These are phyloP conservation scores for Zaprionus taronus DNA, from an alignment of 1,140 invertebrate species.

Conservation along the genomic window DNA sequence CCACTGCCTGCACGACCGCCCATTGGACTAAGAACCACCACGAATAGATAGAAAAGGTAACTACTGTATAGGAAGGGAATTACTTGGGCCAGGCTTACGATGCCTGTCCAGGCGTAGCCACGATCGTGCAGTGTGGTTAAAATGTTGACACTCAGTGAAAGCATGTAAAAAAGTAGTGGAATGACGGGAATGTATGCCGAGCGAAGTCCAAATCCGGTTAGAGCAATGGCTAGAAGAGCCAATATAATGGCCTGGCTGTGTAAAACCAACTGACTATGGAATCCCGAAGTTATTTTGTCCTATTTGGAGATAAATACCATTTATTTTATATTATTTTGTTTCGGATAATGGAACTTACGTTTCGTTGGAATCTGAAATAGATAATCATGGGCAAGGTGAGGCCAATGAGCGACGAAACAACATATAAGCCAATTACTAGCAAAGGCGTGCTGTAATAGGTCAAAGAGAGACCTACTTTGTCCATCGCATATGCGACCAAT, in stretches of 20 bases:
- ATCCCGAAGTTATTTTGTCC: slow-evolving; percentile 47
- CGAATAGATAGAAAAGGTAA: slow-evolving; percentile 87
- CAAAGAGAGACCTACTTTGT: slow-evolving; percentile 85
- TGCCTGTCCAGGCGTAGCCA: slow-evolving; percentile 87
- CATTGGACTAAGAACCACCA: slow-evolving; percentile 88
- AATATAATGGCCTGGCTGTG: slow-evolving; percentile 63
- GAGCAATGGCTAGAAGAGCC: slow-evolving; percentile 30
- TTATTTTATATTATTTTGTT: background rate
- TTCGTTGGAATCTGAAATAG: slow-evolving; percentile 72
- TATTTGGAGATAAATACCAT: background rate
- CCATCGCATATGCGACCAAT: slow-evolving; percentile 85
- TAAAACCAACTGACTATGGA: slow-evolving; percentile 56
- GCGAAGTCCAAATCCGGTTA: slow-evolving; percentile 52
- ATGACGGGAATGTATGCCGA: slow-evolving; percentile 59
- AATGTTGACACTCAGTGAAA: slow-evolving; percentile 56
- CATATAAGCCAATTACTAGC: slow-evolving; percentile 86
- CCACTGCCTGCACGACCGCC: slow-evolving; percentile 87
- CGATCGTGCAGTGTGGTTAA: slow-evolving; percentile 58
- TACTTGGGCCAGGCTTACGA: slow-evolving; percentile 84
- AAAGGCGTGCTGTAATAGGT: slow-evolving; percentile 89
- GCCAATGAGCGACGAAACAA: slow-evolving; percentile 50
- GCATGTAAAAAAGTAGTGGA: slow-evolving; percentile 57
- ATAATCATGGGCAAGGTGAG: slow-evolving; percentile 59
- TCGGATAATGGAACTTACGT: slow-evolving; percentile 32
- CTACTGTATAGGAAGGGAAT: slow-evolving; percentile 86